Conservation (phyloP, 1,140 invertebrate species). For the Druon quercuslanigerum region DNA sequence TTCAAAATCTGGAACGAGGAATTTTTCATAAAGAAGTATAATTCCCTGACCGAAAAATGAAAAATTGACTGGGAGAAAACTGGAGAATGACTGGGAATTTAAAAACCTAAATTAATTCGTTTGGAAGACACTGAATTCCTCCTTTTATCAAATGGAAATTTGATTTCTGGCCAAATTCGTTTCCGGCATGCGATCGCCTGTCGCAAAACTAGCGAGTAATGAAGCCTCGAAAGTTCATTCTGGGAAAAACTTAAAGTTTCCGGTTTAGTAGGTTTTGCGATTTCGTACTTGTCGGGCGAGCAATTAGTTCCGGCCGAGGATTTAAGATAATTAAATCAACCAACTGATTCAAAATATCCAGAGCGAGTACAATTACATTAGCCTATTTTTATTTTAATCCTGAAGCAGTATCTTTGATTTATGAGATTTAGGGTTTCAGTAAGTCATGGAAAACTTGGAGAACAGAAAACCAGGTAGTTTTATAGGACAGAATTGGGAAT, state of each 20-base stretch:
- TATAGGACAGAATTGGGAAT: no score
- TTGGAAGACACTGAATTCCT: no score
- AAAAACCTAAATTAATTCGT: no score
- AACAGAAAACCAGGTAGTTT: no score
- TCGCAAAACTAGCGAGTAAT: conserved; percentile 32
- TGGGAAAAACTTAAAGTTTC: conserved; percentile 43
- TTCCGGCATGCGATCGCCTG: background rate
- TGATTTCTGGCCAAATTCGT: background rate
- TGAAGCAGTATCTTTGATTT: background rate
- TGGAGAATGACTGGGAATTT: no score
- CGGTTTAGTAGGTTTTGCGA: conserved; percentile 40
- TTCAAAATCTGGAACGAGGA: no score
- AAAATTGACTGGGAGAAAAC: no score
- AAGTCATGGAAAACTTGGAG: no score
- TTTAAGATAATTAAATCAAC: conserved; percentile 54
- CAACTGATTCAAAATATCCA: conserved; percentile 51
- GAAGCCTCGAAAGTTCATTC: conserved; percentile 49
- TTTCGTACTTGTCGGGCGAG: conserved; percentile 49
- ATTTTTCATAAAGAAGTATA: no score
- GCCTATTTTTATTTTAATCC: conserved; percentile 31
- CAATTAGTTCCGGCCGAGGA: conserved; percentile 56
- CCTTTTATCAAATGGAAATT: background rate
- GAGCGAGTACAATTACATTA: conserved; percentile 53
- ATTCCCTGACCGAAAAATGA: no score
- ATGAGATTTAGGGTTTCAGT: no score